phyloP scores from a whole-genome alignment of 37 sponge, comb jelly and placozoan species.

The Dysidea cf. avara region DNA sequence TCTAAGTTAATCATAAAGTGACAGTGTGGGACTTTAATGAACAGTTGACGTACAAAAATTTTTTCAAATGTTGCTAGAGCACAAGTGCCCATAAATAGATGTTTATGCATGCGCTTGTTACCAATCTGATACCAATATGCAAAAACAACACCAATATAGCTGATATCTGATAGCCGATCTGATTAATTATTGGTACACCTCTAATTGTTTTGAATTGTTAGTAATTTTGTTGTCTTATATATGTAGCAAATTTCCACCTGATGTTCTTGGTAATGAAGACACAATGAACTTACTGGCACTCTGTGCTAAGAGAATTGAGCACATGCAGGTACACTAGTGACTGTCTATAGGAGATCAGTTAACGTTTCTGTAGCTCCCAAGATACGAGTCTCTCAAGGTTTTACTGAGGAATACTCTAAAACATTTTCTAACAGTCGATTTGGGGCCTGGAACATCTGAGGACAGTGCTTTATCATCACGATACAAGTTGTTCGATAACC shows the following conservation, averaged over 20 bases:
- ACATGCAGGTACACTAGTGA: constrained; percentile 58
- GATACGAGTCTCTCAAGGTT: constrained; percentile 51
- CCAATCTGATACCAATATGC: too few relatives aligned
- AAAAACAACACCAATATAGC: too few relatives aligned
- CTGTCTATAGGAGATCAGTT: background rate
- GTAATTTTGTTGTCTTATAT: background rate
- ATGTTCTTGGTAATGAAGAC: constrained; percentile 38
- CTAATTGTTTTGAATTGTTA: background rate
- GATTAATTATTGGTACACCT: too few relatives aligned
- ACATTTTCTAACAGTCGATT: constrained; percentile 41
- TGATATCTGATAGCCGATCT: too few relatives aligned
- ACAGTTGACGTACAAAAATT: too few relatives aligned
- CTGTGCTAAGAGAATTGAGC: constrained; percentile 66
- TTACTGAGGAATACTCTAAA: constrained; percentile 19
- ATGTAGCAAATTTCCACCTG: constrained; percentile 58
- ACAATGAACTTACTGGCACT: constrained; percentile 55
- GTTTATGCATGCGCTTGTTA: background rate
- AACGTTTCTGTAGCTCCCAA: constrained; percentile 20
- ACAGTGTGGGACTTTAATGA: too few relatives aligned
- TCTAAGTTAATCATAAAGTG: too few relatives aligned
- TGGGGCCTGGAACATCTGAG: too few relatives aligned
- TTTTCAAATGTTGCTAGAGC: too few relatives aligned
- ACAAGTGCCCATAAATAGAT: background rate
- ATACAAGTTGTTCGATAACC: constrained; percentile 7
- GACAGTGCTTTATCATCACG: constrained; percentile 10